phyloP scores from a whole-genome alignment of 2,888 invertebrate genomes.

The Anthoptus insignis region DNA sequence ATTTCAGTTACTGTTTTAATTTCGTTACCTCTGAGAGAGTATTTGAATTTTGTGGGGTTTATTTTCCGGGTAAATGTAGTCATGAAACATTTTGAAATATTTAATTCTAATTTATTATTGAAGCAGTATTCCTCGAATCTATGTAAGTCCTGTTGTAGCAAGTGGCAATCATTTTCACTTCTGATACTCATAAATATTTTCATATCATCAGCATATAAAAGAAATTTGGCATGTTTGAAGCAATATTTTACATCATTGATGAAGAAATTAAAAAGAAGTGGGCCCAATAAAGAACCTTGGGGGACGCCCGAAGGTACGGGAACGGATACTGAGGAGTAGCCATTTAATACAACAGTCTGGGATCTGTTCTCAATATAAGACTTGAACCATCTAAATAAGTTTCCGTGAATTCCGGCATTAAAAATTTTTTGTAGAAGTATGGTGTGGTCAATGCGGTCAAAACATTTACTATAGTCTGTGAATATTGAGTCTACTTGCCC shows the following conservation, averaged over 20 bases:
- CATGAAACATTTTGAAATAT: neutral
- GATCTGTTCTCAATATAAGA: neutral
- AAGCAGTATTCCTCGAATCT: slow-evolving; percentile 9
- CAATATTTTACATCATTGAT: slow-evolving; percentile 34
- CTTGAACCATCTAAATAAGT: neutral
- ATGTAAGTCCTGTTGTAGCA: slow-evolving; percentile 28
- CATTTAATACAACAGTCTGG: slow-evolving; percentile 3
- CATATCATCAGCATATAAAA: slow-evolving; percentile 31
- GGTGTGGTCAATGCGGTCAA: slow-evolving; percentile 33
- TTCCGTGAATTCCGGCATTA: slow-evolving; percentile 9
- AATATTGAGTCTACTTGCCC: slow-evolving; percentile 33
- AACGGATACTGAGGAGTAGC: slow-evolving; percentile 8
- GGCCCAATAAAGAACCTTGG: slow-evolving; percentile 32
- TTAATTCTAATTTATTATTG: neutral
- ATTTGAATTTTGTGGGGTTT: neutral
- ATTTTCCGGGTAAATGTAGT: slow-evolving; percentile 1
- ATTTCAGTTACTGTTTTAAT: neutral
- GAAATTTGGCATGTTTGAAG: slow-evolving; percentile 24
- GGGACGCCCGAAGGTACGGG: slow-evolving; percentile 26
- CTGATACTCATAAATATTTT: slow-evolving; percentile 30
- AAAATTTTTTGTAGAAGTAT: slow-evolving; percentile 10
- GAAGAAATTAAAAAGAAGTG: slow-evolving; percentile 33
- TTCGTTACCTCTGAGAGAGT: neutral
- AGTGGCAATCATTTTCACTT: slow-evolving; percentile 4
- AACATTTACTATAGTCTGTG: slow-evolving; percentile 40